Percentiles rank a stretch among this genome's conserved stretches.
These are phyloP conservation scores for Piprites chloris DNA, from an alignment of 2,113 vertebrate genomes.

Conservation along the genomic window DNA sequence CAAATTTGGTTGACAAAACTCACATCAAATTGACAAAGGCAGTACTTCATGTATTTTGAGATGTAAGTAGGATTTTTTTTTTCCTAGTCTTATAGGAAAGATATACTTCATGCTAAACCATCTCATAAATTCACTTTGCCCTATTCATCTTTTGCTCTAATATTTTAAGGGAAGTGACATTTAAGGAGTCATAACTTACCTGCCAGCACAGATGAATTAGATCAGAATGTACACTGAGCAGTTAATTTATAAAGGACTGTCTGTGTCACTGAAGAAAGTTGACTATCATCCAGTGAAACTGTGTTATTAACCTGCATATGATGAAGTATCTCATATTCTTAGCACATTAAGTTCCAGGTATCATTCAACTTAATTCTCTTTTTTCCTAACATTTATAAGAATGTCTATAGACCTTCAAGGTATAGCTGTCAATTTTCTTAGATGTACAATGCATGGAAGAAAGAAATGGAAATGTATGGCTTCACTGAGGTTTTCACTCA, in stretches of 20 bases:
- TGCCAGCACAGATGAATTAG: slow-evolving; percentile 40
- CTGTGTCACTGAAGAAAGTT: neutral
- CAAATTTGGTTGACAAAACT: slow-evolving; percentile 22
- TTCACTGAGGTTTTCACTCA: neutral
- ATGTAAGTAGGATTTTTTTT: neutral
- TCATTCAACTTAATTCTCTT: neutral
- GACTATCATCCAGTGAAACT: neutral
- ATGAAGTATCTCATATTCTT: slow-evolving; percentile 1
- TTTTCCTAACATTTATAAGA: neutral
- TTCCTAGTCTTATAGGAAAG: neutral
- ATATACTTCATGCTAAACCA: slow-evolving; percentile 9
- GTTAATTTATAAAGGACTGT: slow-evolving; percentile 39
- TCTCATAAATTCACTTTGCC: slow-evolving; percentile 33
- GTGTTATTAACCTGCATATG: neutral
- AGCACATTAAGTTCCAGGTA: neutral
- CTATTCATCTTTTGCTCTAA: slow-evolving; percentile 17
- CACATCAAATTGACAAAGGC: neutral
- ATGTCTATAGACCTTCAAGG: neutral
- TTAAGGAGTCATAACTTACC: slow-evolving; percentile 38
- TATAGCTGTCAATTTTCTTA: neutral
- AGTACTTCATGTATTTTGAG: slow-evolving; percentile 2
- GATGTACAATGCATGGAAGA: neutral
- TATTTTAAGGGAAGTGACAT: slow-evolving; percentile 50
- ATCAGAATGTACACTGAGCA: neutral
- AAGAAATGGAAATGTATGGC: neutral